These are phyloP conservation scores for Procavia capensis DNA, from an alignment of 2,113 vertebrate genomes.

Conservation along the genomic window DNA sequence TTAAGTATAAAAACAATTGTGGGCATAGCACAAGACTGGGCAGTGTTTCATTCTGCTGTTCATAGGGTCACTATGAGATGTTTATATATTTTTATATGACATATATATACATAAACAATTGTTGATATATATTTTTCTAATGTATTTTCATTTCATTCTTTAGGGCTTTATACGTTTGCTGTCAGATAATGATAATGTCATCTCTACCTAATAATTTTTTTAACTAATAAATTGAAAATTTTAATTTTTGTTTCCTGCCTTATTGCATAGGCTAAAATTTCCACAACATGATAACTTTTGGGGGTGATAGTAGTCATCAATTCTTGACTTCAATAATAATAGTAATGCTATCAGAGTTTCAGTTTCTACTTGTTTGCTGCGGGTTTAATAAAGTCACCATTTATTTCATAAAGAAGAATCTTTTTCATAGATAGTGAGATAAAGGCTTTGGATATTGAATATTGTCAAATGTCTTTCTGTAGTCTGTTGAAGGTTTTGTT, in stretches of 20 bases:
- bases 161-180: neutral
- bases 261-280: neutral
- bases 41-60: too few species aligned
- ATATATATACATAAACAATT: neutral
- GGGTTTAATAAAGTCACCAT: neutral
- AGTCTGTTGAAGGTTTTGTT: neutral
- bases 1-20: too few species aligned
- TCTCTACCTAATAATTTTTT: neutral
- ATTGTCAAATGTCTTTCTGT: neutral
- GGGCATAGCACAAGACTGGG: too few species aligned
- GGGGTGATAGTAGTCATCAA: neutral
- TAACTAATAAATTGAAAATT: neutral
- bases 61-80: too few species aligned
- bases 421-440: neutral
- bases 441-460: neutral
- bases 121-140: conserved; percentile 1
- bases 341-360: neutral
- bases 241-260: neutral
- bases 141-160: neutral
- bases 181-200: conserved; percentile 19
- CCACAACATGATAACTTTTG: neutral
- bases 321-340: neutral
- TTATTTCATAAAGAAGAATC: neutral
- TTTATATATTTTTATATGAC: too few species aligned
- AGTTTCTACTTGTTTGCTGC: neutral